phyloP scores from a whole-genome alignment of 2,113 vertebrate genomes.

The Ginglymostoma cirratum region DNA sequence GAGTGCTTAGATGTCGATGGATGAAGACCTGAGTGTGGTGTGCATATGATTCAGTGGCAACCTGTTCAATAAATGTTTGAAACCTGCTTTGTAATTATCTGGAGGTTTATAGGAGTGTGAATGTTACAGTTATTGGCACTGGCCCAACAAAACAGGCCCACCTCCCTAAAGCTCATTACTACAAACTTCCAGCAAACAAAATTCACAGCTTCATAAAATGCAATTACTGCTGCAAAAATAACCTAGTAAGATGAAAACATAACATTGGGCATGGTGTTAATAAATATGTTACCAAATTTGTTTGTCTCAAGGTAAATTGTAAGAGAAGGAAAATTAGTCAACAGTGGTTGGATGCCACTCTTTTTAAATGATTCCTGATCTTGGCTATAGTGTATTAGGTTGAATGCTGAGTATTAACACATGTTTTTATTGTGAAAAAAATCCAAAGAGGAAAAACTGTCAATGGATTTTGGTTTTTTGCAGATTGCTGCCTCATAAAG shows the following conservation, averaged over 20 bases:
- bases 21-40: background rate
- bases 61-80: conserved; percentile 22
- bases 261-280: too few relatives aligned
- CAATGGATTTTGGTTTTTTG: background rate
- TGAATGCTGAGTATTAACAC: background rate
- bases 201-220: background rate
- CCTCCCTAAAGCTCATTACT: background rate
- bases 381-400: background rate
- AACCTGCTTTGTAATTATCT: conserved; percentile 16
- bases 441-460: background rate
- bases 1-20: background rate
- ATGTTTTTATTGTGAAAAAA: too few relatives aligned
- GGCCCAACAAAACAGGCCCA: background rate
- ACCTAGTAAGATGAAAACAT: background rate
- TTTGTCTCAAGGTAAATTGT: background rate
- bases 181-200: background rate
- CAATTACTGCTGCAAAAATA: background rate
- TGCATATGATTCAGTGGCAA: conserved; percentile 21
- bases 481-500: background rate
- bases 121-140: background rate
- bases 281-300: background rate
- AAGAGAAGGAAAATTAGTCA: background rate
- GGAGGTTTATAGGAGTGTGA: conserved; percentile 2
- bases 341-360: background rate
- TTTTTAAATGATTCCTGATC: background rate